Conservation (phyloP, 2,888 invertebrate genomes). For the Leucophora obtusa region DNA sequence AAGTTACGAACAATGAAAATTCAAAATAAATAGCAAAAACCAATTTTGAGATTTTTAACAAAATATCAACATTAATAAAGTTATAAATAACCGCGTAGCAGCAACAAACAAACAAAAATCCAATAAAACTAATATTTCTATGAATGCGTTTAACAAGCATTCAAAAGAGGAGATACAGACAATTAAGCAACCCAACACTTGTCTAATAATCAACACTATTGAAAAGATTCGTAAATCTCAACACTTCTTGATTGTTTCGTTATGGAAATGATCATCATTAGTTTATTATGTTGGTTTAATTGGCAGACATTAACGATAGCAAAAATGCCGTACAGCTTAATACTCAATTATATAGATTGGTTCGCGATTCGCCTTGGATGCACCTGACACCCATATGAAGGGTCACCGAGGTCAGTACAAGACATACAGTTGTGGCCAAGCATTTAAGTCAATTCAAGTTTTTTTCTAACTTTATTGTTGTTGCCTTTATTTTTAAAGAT, state of each 20-base stretch:
- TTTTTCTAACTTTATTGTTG: too few species aligned
- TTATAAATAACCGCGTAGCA: constrained; percentile 16
- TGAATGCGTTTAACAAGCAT: constrained; percentile 28
- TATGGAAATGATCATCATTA: not conserved
- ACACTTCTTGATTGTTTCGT: constrained; percentile 31
- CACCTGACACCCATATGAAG: too few species aligned
- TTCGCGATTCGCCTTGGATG: too few species aligned
- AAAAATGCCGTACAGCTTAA: too few species aligned
- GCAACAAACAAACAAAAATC: not conserved
- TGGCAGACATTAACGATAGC: too few species aligned
- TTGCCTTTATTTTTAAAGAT: too few species aligned
- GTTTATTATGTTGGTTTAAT: not conserved
- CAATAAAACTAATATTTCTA: constrained; percentile 34
- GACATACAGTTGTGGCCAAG: too few species aligned
- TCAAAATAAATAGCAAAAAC: not conserved
- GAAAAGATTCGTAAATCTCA: constrained; percentile 21
- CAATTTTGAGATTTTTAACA: not conserved
- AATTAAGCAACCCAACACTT: constrained; percentile 53
- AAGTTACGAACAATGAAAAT: constrained; percentile 7
- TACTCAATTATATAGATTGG: too few species aligned
- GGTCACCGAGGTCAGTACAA: too few species aligned
- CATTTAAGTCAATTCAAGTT: too few species aligned
- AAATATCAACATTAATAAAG: not conserved
- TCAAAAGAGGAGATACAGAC: constrained; percentile 50
- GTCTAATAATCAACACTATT: constrained; percentile 17